These are phyloP conservation scores for Misgurnus anguillicaudatus DNA, from an alignment of 2,113 vertebrate genomes.

Conservation along the genomic window DNA sequence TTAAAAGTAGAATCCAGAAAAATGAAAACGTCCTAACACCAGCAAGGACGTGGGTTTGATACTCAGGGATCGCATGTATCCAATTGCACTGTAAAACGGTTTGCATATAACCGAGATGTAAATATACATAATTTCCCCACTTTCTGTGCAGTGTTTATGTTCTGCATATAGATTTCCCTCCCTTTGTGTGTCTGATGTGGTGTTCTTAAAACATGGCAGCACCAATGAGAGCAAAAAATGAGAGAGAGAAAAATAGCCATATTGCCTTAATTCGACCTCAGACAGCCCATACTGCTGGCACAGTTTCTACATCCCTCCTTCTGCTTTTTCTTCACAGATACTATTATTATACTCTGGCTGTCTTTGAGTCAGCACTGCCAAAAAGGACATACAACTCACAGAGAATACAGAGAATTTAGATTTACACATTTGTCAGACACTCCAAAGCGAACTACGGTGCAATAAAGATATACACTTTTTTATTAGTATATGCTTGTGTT, in stretches of 20 bases:
- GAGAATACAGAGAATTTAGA: background rate
- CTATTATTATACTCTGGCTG: constrained; percentile 26
- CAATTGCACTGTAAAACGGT: too few relatives aligned
- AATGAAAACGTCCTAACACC: too few relatives aligned
- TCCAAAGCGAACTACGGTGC: too few relatives aligned
- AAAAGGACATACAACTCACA: constrained; percentile 6
- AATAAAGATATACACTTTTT: too few relatives aligned
- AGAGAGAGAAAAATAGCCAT: constrained; percentile 5
- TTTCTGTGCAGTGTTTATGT: constrained; percentile 31
- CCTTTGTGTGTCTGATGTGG: constrained; percentile 26
- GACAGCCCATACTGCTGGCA: background rate
- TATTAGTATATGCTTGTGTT: too few relatives aligned
- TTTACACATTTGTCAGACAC: background rate
- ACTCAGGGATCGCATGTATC: too few relatives aligned
- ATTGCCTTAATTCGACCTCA: constrained; percentile 13
- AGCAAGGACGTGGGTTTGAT: too few relatives aligned
- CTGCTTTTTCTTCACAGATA: background rate
- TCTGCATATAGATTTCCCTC: background rate
- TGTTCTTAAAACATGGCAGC: constrained; percentile 25
- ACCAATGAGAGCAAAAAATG: background rate
- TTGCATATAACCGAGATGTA: background rate
- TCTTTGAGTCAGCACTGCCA: constrained; percentile 34
- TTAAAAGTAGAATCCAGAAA: too few relatives aligned
- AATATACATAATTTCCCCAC: constrained; percentile 5
- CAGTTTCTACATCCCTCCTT: constrained; percentile 12